Base-by-base conservation (phyloP, 2,888 invertebrate genomes). In the Linyphia triangularis region DNA sequence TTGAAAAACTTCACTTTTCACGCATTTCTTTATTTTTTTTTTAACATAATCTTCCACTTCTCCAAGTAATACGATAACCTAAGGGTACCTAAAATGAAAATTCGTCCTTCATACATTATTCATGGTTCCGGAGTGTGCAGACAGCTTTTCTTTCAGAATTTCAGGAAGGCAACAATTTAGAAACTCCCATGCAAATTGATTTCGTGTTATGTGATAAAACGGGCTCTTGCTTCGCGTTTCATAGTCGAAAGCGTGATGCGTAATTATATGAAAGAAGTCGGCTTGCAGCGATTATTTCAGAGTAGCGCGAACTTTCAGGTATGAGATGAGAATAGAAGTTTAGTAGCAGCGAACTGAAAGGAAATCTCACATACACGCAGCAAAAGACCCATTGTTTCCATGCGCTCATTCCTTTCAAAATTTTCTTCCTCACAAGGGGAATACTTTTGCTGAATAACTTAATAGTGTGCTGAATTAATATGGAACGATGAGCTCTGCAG, bases 101-200 rank as follows among this genome's bases (percentile, higher is more conserved):
- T 81, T 59, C 37, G 65, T 70, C 19, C n/a, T 30, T 67, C 51
- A 81, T 81, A 19, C 51, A 81, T 81, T 81, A 81, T 81, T 81
- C 81, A 81, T 81, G 9, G 59, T 33, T 28, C 7, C 24, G 69
- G 37, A 69, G 81, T 81, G 69, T 69, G 37, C 57, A 33, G 69
- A 33, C 81, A 81, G 81, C 81, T 59, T 81, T 67, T 69, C 81
- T 81, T 69, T 69, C 69, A n/a, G 69, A 67, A 79, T 77, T 61
- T 37, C 33, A 67, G 81, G 24, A 69, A 67, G 57, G 81, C 59
- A 81, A 70, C 81, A 81, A 69, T 70, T 81, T 81, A 59, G 69
- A 59, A 70, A 51, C 69, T 59, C n/a, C 57, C 81, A 59, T 81
- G 81, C 81, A 81, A 81, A 81, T 81, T 81, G 81, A 81, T 81